phyloP scores from a whole-genome alignment of 2,888 invertebrate genomes.

The Scaptomyza cyrtandrae region DNA sequence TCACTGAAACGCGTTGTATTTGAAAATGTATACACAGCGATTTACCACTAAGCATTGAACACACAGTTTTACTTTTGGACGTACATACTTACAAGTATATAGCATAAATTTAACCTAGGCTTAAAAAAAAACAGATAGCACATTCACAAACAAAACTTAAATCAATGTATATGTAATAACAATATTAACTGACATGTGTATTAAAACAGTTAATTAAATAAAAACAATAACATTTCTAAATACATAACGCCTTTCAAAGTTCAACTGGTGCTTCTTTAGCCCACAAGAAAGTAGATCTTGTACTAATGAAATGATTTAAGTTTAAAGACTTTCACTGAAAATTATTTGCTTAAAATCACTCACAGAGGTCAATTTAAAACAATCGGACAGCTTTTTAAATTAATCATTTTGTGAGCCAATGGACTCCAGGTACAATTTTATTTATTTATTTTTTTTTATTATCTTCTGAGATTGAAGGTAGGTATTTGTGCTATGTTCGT shows the following conservation, averaged over 20 bases:
- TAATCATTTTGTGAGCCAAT: no score
- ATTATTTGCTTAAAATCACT: no score
- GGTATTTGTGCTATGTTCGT: no score
- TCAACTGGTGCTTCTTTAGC: background rate
- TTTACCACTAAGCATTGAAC: slow-evolving; percentile 10
- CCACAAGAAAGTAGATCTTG: no score
- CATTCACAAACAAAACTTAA: slow-evolving; percentile 37
- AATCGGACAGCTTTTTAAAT: no score
- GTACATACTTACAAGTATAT: slow-evolving; percentile 50
- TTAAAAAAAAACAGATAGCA: slow-evolving; percentile 42
- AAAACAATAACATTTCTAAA: slow-evolving; percentile 13
- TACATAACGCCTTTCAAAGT: background rate
- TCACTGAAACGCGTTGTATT: slow-evolving; percentile 47
- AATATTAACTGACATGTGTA: slow-evolving; percentile 60
- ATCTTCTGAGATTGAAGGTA: no score
- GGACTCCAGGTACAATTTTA: no score
- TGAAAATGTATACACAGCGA: slow-evolving; percentile 58
- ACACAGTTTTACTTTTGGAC: slow-evolving; percentile 57
- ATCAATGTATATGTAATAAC: slow-evolving; percentile 55
- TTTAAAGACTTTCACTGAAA: no score
- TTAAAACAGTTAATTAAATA: slow-evolving; percentile 47
- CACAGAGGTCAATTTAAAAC: no score
- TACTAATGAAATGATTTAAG: no score
- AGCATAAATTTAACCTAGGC: slow-evolving; percentile 69
- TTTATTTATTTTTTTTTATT: no score